These are phyloP conservation scores for Xanthostigma xanthostigma DNA, from an alignment of 2,888 invertebrate genomes.

Conservation along the genomic window DNA sequence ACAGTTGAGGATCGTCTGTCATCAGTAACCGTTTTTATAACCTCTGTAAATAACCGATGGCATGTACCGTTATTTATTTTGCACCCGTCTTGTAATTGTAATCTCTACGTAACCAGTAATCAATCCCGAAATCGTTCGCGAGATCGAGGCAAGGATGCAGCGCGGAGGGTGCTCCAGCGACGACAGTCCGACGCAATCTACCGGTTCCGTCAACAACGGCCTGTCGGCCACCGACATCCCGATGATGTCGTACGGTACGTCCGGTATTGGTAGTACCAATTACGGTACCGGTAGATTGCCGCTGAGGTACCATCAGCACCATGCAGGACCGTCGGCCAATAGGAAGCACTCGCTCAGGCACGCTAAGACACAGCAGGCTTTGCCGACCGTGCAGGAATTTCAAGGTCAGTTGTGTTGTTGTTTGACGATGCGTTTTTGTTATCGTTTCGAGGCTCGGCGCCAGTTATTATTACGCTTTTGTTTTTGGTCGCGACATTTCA, in stretches of 20 bases:
- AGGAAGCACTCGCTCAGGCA: conserved; percentile 41
- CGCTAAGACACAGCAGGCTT: conserved; percentile 28
- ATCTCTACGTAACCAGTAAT: conserved; percentile 48
- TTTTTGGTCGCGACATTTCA: too few relatives aligned
- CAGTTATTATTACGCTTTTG: too few relatives aligned
- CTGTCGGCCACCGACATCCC: not conserved
- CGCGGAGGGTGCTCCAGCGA: conserved; percentile 1
- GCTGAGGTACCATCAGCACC: not conserved
- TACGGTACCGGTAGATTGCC: not conserved
- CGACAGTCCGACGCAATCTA: conserved; percentile 40
- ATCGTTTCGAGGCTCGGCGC: too few relatives aligned
- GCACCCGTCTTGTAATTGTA: conserved; percentile 20
- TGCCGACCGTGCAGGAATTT: conserved; percentile 62
- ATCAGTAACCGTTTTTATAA: too few relatives aligned
- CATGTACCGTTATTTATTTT: conserved; percentile 12
- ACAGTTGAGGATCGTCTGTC: too few relatives aligned
- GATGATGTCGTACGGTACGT: conserved; percentile 12
- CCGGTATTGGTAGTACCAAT: not conserved
- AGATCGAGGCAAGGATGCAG: conserved; percentile 80
- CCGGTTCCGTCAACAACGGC: conserved; percentile 43
- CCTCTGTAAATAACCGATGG: too few relatives aligned
- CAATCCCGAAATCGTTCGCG: conserved; percentile 76
- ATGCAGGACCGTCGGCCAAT: conserved; percentile 17
- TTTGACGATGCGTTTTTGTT: too few relatives aligned
- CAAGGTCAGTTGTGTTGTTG: conserved; percentile 38